Evolutionary conservation across 2,888 invertebrate genomes (phyloP), one percentile per base, ranked within the genome.

Genomic region (Caenorhabditis afra): DNA sequence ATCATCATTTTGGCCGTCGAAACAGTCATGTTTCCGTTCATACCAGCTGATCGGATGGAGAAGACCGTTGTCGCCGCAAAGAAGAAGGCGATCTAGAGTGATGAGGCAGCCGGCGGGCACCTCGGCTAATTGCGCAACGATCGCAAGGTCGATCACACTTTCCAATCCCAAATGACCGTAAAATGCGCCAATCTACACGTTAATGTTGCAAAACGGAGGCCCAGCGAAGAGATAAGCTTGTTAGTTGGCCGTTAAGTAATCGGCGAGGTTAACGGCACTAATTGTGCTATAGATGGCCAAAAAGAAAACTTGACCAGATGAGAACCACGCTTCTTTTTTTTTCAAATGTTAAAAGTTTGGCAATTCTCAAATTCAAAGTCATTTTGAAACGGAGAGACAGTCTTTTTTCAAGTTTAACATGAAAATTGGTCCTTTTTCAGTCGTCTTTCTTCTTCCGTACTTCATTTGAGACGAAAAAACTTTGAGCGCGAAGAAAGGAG

Each of bases 91-190:
- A 12, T 39, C 53, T 20, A 41, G 61, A 70, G 29, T 5, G 70
- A 61, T 71, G 73, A 64, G 73, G 64, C 73, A 73, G 73, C 73
- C 73, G 73, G 64, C 64, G 73, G 73, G 73, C 73, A 73, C 73
- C 45, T 73, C 44, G 66, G 78, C 78, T 78, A 78, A 78, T 78
- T 78, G 71, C 78, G 78, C 78, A 78, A 78, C 78, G 50, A 61
- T 78, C 66, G 68, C 68, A 76, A 76, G 76, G 76, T 76, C 76
- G 61, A 67, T 76, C 67, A 76, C 76, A 68, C 68, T 76, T 76
- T 73, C 57, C 64, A 73, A 55, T 73, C 58, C 73, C 44, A 73
- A 64, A 73, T 73, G 64, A 64, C 73, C 73, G 73, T 73, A 73
- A 64, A 73, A 73, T 73, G 73, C 73, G 73, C 57, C 73, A 73